Base-by-base conservation (phyloP, 2,888 invertebrate species). In the Polydrusus cervinus region DNA sequence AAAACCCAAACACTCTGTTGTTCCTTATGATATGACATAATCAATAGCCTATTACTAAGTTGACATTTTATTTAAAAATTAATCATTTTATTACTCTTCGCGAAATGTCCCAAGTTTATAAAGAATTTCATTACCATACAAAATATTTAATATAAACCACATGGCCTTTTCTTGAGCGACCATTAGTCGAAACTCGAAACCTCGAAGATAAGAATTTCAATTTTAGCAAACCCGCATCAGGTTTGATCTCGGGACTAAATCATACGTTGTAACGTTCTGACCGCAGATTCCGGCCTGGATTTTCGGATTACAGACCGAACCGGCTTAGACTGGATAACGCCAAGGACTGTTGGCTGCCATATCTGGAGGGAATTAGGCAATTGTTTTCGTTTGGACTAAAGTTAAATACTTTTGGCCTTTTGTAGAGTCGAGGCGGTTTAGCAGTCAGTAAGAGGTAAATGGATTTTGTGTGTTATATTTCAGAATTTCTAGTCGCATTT, bases 171-270 rank as follows among this genome's bases (percentile, higher is more conserved):
- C 38, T 60, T 14, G 34, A 18, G 11, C 57, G 14, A 38, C 38
- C 18, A 38, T 60, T 60, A 60, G 38, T 40, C 34, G 30, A 60
- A 60, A 38, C 16, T 38, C 57, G 38, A 60, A 60, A 14, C 53
- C 43, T 43, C n/a, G n/a, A 55, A 66, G 66, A 70, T 75, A 75
- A 75, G 75, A 75, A 75, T 75, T 75, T 75, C 75, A 75, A 75
- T 75, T 76, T 76, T 76, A 69, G 72, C 68, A 55, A 62, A 45
- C 66, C 71, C 67, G 75, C 64, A 75, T 75, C 71, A 75, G 62
- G 72, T 69, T 57, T 65, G 72, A 72, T 76, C 76, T 76, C 72
- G 57, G 55, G 72, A 72, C 76, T 76, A 76, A 76, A 76, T 76
- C 76, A 76, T 76, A 76, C 76, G 69, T 75, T 75, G 75, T 75